Conservation (phyloP, 2,888 invertebrate species). For the Monopis laevigella region DNA sequence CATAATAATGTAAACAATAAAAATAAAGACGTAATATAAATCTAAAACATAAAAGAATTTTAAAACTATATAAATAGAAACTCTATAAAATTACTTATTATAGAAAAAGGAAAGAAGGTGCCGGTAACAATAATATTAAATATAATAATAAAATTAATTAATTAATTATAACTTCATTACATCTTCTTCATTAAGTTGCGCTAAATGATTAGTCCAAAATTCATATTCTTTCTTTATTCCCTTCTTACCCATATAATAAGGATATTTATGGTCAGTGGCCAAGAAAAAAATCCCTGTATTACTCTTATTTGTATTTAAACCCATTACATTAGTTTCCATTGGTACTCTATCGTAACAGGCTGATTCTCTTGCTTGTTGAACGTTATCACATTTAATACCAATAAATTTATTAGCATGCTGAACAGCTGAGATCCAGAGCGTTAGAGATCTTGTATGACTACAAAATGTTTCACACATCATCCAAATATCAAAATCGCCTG, state of each 20-base stretch:
- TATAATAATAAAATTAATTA: too few species aligned
- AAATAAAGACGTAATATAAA: too few species aligned
- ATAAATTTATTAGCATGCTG: constrained; percentile 30
- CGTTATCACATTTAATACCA: constrained; percentile 31
- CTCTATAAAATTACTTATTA: too few species aligned
- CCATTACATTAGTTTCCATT: constrained; percentile 29
- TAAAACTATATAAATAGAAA: too few species aligned
- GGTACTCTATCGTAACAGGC: constrained; percentile 31
- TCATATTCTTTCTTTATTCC: constrained; percentile 36
- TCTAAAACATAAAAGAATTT: too few species aligned
- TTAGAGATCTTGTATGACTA: constrained; percentile 31
- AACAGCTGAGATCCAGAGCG: constrained; percentile 31
- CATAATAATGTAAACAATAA: too few species aligned
- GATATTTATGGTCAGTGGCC: constrained; percentile 31
- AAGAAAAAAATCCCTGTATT: constrained; percentile 32
- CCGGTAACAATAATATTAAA: too few species aligned
- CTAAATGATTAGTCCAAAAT: constrained; percentile 20
- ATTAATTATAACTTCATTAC: background rate
- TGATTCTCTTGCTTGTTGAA: constrained; percentile 32
- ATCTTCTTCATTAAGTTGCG: background rate
- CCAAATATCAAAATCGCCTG: constrained; percentile 27
- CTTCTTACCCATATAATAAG: constrained; percentile 39
- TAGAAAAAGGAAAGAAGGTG: too few species aligned
- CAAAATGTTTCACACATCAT: constrained; percentile 29
- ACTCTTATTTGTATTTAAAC: constrained; percentile 24